Conservation (phyloP, 1,140 invertebrate genomes). For the Copidosoma floridanum region DNA sequence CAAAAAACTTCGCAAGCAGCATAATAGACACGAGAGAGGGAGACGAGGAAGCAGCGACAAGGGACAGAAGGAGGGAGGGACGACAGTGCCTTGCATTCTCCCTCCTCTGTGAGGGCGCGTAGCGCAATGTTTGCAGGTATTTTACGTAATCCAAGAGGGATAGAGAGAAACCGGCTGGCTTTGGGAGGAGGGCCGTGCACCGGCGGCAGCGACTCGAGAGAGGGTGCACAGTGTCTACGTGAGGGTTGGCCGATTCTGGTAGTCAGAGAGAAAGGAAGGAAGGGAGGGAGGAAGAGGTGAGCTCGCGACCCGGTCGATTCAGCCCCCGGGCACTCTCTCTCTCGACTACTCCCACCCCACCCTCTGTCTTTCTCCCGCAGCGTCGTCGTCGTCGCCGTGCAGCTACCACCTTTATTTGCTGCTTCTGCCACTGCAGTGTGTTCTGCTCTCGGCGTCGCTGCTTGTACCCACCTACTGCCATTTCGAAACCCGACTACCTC, state of each 20-base stretch:
- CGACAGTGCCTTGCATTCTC: no score
- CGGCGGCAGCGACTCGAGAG: no score
- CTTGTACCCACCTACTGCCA: no score
- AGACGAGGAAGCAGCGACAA: background rate
- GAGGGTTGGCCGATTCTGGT: constrained; percentile 35
- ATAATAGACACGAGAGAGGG: constrained; percentile 6
- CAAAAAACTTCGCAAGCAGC: constrained; percentile 5
- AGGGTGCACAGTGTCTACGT: constrained; percentile 48
- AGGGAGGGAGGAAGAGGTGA: constrained; percentile 46
- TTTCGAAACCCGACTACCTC: no score
- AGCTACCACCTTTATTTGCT: background rate
- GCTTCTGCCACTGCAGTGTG: no score
- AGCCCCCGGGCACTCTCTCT: constrained; percentile 48
- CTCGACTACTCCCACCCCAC: constrained; percentile 48
- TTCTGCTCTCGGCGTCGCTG: no score
- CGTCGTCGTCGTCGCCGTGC: constrained; percentile 30
- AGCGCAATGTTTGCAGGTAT: no score
- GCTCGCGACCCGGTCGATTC: constrained; percentile 56
- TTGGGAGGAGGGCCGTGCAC: background rate
- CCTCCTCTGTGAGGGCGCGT: no score
- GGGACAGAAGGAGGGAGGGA: no score
- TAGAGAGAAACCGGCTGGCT: background rate
- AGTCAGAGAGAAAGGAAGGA: constrained; percentile 39
- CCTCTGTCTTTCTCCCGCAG: constrained; percentile 41
- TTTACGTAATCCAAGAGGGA: no score